Evolutionary conservation across 2,113 vertebrate species (phyloP).

Genomic region (Artemisiospiza belli): DNA sequence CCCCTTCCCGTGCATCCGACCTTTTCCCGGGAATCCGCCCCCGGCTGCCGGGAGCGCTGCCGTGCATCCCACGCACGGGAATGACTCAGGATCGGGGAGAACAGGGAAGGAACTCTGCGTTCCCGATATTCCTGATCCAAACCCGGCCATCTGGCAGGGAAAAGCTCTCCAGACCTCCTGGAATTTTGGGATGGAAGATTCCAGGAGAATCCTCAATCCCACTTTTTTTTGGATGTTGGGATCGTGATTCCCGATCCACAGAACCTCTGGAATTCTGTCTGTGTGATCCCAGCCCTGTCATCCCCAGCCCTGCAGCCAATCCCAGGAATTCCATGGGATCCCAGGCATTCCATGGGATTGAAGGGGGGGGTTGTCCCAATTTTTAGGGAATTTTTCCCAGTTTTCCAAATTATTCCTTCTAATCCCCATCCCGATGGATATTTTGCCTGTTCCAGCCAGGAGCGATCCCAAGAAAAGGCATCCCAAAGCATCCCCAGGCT

Average conservation of each 20-base stretch:
- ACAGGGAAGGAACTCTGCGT: neutral
- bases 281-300: neutral
- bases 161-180: neutral
- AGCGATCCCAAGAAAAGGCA: neutral
- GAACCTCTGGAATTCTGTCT: neutral
- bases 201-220: neutral
- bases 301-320: neutral
- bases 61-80: neutral
- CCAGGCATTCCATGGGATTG: neutral
- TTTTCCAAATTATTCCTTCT: neutral
- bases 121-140: neutral
- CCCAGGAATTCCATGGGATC: neutral
- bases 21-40: neutral
- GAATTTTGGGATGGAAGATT: neutral
- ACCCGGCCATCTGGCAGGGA: neutral
- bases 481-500: neutral
- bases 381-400: accelerated
- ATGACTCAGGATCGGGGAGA: neutral
- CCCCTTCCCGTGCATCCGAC: too few species aligned
- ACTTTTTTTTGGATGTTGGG: accelerated
- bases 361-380: neutral
- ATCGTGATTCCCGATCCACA: neutral
- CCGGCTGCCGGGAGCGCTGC: neutral
- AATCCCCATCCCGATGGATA: accelerated
- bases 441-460: neutral